Evolutionary conservation across 2,888 invertebrate species (phyloP).

Genomic region (Lycophotia porphyrea): DNA sequence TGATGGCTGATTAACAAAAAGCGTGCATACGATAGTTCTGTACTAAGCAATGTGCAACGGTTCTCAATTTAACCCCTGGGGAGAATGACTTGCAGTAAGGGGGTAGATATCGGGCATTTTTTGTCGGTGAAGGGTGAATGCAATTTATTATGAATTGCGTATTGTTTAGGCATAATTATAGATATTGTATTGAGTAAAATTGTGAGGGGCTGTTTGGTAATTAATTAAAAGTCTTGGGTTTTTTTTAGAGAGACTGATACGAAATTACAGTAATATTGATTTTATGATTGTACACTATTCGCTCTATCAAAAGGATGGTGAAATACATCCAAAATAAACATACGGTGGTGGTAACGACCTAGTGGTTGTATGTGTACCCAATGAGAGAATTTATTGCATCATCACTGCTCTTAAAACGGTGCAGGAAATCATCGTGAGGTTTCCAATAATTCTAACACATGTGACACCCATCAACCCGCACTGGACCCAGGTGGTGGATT

Average conservation of each 20-base stretch:
- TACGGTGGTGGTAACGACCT: neutral
- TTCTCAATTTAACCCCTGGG: constrained; percentile 56
- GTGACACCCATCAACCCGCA: neutral
- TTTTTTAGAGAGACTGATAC: neutral
- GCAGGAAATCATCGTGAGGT: neutral
- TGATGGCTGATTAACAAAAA: constrained; percentile 83
- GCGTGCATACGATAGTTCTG: constrained; percentile 62
- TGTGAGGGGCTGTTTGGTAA: constrained; percentile 7
- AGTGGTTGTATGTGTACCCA: neutral
- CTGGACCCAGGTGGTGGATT: neutral
- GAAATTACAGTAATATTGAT: neutral
- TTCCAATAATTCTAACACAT: neutral
- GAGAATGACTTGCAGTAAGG: constrained; percentile 42
- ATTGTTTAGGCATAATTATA: constrained; percentile 40
- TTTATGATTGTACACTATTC: neutral
- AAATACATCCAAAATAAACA: neutral
- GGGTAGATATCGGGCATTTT: constrained; percentile 39
- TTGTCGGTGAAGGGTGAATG: constrained; percentile 23
- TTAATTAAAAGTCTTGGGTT: constrained; percentile 4
- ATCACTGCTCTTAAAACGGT: neutral
- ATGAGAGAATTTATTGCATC: neutral
- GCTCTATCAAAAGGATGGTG: neutral
- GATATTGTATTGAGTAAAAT: constrained; percentile 28
- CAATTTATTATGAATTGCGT: constrained; percentile 48
- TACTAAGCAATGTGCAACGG: constrained; percentile 33